A percentile compares a stretch with the other conserved stretches of the same genome.
Conservation (phyloP, 1,140 invertebrate species). For the Aphaenogaster ashmeadi region DNA sequence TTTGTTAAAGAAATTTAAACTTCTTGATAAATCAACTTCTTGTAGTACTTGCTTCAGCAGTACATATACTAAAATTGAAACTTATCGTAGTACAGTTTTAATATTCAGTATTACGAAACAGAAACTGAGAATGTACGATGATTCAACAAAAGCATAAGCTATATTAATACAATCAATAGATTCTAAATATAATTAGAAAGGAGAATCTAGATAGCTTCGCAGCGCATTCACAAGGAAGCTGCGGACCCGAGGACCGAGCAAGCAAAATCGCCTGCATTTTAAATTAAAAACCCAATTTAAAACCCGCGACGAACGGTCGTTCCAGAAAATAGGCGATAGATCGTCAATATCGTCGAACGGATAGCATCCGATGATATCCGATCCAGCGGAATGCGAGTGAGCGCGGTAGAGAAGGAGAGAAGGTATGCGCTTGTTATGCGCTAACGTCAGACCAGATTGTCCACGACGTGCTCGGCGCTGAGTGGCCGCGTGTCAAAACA, state of each 20-base stretch:
- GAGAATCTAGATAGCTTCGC: background rate
- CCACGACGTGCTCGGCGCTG: background rate
- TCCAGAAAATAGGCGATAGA: background rate
- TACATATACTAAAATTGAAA: no score
- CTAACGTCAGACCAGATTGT: background rate
- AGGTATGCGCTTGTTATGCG: no score
- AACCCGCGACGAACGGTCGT: background rate
- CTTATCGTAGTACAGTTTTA: background rate
- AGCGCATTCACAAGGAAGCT: background rate
- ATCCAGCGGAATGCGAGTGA: background rate
- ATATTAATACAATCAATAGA: conserved; percentile 32
- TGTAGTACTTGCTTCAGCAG: background rate
- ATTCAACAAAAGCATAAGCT: background rate
- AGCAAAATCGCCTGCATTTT: background rate
- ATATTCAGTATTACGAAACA: background rate
- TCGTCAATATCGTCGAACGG: background rate
- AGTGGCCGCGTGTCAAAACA: conserved; percentile 75
- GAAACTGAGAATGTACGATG: background rate
- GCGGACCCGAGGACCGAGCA: background rate
- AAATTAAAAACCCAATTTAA: no score
- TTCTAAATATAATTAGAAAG: conserved; percentile 29
- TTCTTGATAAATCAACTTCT: background rate
- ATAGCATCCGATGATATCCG: background rate
- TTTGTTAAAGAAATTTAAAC: background rate
- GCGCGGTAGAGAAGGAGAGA: background rate